phyloP scores from a whole-genome alignment of 1,140 invertebrate species.

The Drosophila mayri region DNA sequence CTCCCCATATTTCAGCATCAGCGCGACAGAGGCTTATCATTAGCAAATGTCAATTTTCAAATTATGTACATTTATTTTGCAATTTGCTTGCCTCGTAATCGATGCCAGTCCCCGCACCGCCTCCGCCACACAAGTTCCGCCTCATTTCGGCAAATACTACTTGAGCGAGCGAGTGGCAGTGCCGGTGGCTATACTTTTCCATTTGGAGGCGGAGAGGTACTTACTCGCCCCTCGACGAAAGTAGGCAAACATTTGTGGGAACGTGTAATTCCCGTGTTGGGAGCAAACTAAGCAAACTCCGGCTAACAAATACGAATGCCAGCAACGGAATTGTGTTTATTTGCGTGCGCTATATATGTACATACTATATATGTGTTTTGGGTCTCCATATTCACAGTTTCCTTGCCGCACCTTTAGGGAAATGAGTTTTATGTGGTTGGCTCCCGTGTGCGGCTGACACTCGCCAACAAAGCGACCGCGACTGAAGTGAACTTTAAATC shows the following conservation, averaged over 20 bases:
- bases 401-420: slow-evolving; percentile 59
- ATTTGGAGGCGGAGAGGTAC: slow-evolving; percentile 15
- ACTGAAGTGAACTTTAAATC: slow-evolving; percentile 77
- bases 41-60: slow-evolving; percentile 76
- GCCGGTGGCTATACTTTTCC: slow-evolving; percentile 20
- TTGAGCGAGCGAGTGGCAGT: neutral
- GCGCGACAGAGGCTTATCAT: slow-evolving; percentile 60
- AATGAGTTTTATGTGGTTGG: slow-evolving; percentile 66
- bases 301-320: slow-evolving; percentile 36
- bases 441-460: slow-evolving; percentile 38
- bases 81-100: slow-evolving; percentile 59
- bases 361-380: neutral
- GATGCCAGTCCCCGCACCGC: slow-evolving; percentile 23
- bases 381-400: slow-evolving; percentile 6
- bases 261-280: slow-evolving; percentile 51
- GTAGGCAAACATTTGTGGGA: slow-evolving; percentile 37
- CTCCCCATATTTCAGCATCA: slow-evolving; percentile 64
- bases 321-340: slow-evolving; percentile 34
- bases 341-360: slow-evolving; percentile 1
- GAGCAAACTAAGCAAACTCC: slow-evolving; percentile 43
- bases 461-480: slow-evolving; percentile 45
- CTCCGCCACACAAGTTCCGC: slow-evolving; percentile 12
- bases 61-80: slow-evolving; percentile 68
- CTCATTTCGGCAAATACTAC: slow-evolving; percentile 24
- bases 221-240: neutral